Conservation (phyloP, 2,113 vertebrate species). For the Scolopax mira region DNA sequence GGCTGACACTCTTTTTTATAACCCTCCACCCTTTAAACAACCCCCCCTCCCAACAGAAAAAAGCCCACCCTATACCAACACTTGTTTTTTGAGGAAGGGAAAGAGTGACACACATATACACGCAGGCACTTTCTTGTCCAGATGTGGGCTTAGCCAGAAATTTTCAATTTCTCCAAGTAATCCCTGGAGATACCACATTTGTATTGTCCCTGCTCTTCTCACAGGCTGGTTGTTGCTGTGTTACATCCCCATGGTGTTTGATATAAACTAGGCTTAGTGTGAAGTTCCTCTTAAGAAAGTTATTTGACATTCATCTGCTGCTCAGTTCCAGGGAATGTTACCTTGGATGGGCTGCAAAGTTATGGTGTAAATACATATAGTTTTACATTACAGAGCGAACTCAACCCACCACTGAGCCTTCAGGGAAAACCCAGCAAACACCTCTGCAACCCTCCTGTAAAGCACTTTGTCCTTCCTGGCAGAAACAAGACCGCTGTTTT, state of each 20-base stretch:
- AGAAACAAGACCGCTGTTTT: neutral
- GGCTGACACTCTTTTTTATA: neutral
- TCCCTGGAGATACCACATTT: neutral
- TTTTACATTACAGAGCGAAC: neutral
- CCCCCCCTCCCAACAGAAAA: no score
- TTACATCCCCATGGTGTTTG: neutral
- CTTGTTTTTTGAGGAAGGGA: neutral
- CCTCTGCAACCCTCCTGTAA: neutral
- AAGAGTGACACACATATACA: neutral
- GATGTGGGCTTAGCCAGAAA: neutral
- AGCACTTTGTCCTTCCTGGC: fast-evolving
- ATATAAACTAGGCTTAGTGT: neutral
- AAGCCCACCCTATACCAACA: neutral
- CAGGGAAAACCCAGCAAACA: neutral
- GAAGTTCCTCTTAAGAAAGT: neutral
- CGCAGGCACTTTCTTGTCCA: neutral
- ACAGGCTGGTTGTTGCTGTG: neutral
- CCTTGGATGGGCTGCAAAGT: neutral
- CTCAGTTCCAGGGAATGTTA: neutral
- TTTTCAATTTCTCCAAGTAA: neutral
- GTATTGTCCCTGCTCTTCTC: neutral
- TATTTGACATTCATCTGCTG: neutral
- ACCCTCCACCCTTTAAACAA: neutral
- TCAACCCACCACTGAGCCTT: neutral
- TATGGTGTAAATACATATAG: neutral